Evolutionary conservation across 2,888 invertebrate genomes (phyloP).

Genomic region (Drosophila nr. fundita): DNA sequence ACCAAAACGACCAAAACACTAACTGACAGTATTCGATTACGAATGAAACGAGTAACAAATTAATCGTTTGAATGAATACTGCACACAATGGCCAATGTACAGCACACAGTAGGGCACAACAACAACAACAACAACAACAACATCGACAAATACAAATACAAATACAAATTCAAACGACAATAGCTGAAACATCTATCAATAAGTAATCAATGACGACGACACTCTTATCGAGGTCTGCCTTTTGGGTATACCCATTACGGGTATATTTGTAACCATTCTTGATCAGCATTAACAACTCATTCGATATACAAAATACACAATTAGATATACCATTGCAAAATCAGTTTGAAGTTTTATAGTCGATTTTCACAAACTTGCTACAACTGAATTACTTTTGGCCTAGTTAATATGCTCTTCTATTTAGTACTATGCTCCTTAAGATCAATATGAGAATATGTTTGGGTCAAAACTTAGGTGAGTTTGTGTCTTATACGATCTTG

Average conservation of each 20-base stretch:
- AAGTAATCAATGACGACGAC: conserved; percentile 56
- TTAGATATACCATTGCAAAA: background rate
- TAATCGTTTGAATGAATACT: conserved; percentile 67
- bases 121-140: background rate
- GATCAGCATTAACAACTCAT: background rate
- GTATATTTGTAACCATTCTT: background rate
- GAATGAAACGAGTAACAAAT: conserved; percentile 52
- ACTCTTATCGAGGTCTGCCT: background rate
- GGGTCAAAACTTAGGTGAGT: too few species aligned
- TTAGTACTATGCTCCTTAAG: too few species aligned
- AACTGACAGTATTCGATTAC: conserved; percentile 46
- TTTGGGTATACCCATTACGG: background rate
- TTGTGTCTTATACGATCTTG: too few species aligned
- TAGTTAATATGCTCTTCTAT: too few species aligned
- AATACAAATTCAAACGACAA: conserved; percentile 4
- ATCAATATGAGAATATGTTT: too few species aligned
- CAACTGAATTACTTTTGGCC: background rate
- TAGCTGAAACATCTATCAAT: conserved; percentile 50
- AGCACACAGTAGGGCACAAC: conserved; percentile 29
- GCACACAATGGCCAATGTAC: conserved; percentile 59
- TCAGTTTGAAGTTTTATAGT: background rate
- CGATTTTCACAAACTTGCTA: background rate
- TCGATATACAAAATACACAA: background rate
- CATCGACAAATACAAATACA: conserved; percentile 3
- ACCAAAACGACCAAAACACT: conserved; percentile 54